A percentile compares a stretch with the other conserved stretches of the same genome.
Evolutionary conservation across 2,888 invertebrate genomes (phyloP).

Genomic region (Nemapogon koenigi): DNA sequence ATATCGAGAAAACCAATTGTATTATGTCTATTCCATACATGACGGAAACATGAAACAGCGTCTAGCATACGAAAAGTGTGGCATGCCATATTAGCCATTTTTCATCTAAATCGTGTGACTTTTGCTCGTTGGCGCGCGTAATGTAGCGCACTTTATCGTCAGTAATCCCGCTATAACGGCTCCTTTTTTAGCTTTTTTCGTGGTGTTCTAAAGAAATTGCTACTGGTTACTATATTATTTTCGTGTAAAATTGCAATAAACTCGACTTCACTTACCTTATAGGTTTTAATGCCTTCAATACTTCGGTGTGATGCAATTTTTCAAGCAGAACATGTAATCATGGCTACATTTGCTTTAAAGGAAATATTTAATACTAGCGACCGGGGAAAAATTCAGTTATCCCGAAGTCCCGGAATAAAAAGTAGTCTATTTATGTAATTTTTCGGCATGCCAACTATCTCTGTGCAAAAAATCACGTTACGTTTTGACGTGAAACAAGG

Average conservation of each 20-base stretch:
- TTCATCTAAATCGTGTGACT: constrained; percentile 45
- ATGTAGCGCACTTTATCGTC: constrained; percentile 42
- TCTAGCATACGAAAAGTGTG: constrained; percentile 4
- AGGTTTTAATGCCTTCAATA: too few relatives aligned
- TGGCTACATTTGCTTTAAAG: too few relatives aligned
- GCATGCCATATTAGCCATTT: constrained; percentile 36
- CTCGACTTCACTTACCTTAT: constrained; percentile 20
- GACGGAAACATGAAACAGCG: neutral
- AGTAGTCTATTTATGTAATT: too few relatives aligned
- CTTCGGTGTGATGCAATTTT: too few relatives aligned
- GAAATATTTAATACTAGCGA: too few relatives aligned
- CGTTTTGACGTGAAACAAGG: too few relatives aligned
- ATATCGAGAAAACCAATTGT: too few relatives aligned
- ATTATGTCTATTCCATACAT: constrained; percentile 1
- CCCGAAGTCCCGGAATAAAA: too few relatives aligned
- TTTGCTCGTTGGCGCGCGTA: constrained; percentile 35
- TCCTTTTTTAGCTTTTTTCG: constrained; percentile 21
- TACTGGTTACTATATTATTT: constrained; percentile 22
- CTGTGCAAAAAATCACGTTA: too few relatives aligned
- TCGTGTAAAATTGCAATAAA: constrained; percentile 36
- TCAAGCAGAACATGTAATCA: too few relatives aligned
- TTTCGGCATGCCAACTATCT: too few relatives aligned
- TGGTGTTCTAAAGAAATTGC: constrained; percentile 8
- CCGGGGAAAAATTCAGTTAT: too few relatives aligned
- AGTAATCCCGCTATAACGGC: constrained; percentile 32